phyloP scores from a whole-genome alignment of 2,113 vertebrate species.

The Cryptoleucopteryx plumbea region DNA sequence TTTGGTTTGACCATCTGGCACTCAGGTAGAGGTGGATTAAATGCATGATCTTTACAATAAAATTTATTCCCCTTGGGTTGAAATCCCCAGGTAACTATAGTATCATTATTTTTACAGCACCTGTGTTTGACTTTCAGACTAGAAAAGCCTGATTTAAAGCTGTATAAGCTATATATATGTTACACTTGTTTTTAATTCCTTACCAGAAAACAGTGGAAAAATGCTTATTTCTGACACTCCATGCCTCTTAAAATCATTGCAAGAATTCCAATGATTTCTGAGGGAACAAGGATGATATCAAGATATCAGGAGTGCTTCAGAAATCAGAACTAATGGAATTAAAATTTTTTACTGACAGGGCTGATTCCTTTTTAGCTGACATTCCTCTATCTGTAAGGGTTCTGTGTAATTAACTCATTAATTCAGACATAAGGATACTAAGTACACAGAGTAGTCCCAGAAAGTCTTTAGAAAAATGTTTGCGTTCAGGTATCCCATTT shows the following conservation, averaged over 20 bases:
- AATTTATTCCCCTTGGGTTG: neutral
- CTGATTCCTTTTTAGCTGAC: neutral
- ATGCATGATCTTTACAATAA: neutral
- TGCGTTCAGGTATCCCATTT: neutral
- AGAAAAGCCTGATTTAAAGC: neutral
- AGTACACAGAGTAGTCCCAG: neutral
- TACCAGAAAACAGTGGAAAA: neutral
- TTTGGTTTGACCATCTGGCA: constrained; percentile 56
- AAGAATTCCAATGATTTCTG: neutral
- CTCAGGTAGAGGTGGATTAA: constrained; percentile 43
- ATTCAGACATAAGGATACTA: neutral
- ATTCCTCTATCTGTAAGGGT: neutral
- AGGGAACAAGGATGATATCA: neutral
- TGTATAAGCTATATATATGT: neutral
- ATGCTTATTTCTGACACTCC: neutral
- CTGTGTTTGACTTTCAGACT: neutral
- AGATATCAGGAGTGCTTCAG: neutral
- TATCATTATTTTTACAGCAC: neutral
- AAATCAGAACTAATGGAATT: neutral
- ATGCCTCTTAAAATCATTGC: neutral
- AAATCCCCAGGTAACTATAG: neutral
- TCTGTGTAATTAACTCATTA: neutral
- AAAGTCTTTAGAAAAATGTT: neutral
- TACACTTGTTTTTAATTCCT: neutral
- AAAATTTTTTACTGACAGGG: neutral